phyloP scores from a whole-genome alignment of 2,797 vertebrate species.

The Epinephelus malabaricus region DNA sequence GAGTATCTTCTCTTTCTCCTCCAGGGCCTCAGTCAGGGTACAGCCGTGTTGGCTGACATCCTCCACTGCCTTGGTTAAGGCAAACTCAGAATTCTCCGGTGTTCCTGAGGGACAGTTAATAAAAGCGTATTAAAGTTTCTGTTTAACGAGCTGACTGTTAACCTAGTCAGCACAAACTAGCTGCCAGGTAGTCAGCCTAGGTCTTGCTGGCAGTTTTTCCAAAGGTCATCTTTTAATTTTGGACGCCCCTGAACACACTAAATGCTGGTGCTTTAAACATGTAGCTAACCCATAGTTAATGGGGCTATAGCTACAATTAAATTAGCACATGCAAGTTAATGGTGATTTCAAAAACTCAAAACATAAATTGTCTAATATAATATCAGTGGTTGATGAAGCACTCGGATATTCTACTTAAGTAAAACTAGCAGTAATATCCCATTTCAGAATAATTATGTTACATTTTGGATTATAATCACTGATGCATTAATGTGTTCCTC shows the following conservation, averaged over 20 bases:
- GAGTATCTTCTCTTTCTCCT: slow-evolving; percentile 64
- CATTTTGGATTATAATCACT: no score
- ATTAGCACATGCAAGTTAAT: neutral
- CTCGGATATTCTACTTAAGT: no score
- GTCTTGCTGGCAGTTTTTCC: neutral
- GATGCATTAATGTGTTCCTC: no score
- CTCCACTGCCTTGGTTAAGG: slow-evolving; percentile 68
- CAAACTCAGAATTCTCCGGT: slow-evolving; percentile 35
- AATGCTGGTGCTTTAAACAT: neutral
- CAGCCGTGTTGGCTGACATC: slow-evolving; percentile 68
- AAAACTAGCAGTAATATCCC: no score
- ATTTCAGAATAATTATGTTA: no score
- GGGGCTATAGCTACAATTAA: neutral
- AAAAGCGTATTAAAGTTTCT: neutral
- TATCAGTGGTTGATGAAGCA: no score
- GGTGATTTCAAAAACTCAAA: neutral
- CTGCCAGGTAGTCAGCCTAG: neutral
- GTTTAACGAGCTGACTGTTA: neutral
- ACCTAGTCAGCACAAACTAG: neutral
- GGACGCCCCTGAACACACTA: neutral
- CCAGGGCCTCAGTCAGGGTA: slow-evolving; percentile 58
- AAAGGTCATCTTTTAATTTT: neutral
- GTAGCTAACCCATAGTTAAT: neutral
- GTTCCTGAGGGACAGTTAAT: slow-evolving; percentile 17
- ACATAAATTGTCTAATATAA: no score